Percentiles rank a stretch among this genome's conserved stretches.
Evolutionary conservation across 2,888 invertebrate genomes (phyloP).

Genomic region (Cantharis rufa): DNA sequence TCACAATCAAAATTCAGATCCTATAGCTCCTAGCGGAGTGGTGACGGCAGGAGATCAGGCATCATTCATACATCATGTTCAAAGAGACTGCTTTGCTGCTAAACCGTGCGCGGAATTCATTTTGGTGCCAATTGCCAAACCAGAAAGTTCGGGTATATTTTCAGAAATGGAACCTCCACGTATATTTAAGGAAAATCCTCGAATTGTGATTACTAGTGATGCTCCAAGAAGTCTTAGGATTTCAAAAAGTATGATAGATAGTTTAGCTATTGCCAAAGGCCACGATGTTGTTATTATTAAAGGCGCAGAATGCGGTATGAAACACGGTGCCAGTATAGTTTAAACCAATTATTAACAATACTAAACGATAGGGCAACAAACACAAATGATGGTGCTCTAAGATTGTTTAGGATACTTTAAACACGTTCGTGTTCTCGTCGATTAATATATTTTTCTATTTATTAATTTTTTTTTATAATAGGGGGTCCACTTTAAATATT

Average conservation of each 20-base stretch:
- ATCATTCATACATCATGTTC: conserved; percentile 52
- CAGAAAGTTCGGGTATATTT: conserved; percentile 50
- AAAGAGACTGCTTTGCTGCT: conserved; percentile 41
- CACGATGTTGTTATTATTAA: conserved; percentile 49
- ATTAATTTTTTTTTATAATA: background rate
- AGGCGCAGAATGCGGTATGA: conserved; percentile 43
- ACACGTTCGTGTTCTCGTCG: background rate
- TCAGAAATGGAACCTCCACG: conserved; percentile 40
- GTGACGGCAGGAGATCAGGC: conserved; percentile 53
- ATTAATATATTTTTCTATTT: background rate
- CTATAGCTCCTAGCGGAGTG: conserved; percentile 50
- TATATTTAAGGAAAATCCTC: conserved; percentile 41
- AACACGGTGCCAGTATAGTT: conserved; percentile 49
- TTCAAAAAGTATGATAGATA: conserved; percentile 52
- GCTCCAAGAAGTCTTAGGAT: conserved; percentile 17
- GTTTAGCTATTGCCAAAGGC: conserved; percentile 48
- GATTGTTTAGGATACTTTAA: background rate
- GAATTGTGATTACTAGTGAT: conserved; percentile 42
- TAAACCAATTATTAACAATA: conserved; percentile 29
- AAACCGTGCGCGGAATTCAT: conserved; percentile 50
- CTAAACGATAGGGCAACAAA: background rate
- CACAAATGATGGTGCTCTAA: background rate
- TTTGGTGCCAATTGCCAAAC: conserved; percentile 51
- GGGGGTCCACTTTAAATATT: background rate
- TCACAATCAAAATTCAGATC: conserved; percentile 45